Percentiles rank a stretch among this genome's conserved stretches.
Conservation (phyloP, 2,888 invertebrate genomes). For the Antheraea yamamai region DNA sequence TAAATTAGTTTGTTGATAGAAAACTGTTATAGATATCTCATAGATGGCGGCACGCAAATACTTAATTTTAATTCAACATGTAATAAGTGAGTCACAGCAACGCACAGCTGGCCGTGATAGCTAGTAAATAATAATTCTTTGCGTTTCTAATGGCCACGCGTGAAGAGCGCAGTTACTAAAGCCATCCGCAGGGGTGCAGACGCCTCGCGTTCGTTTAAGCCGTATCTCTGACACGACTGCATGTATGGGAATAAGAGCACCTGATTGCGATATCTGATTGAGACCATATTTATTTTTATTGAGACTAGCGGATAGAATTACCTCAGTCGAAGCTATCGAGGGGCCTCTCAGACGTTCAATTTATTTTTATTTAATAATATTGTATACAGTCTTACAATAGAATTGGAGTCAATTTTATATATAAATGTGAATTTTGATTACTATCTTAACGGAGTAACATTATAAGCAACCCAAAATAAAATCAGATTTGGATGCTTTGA, state of each 20-base stretch:
- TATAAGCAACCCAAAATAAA: no score
- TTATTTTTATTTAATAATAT: conserved; percentile 21
- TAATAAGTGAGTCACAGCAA: no score
- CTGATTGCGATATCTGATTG: conserved; percentile 74
- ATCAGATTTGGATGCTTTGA: no score
- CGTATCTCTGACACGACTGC: conserved; percentile 31
- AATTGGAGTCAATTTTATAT: not conserved
- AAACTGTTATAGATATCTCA: no score
- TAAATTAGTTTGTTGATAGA: no score
- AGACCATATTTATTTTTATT: conserved; percentile 66
- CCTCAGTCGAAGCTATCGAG: conserved; percentile 41
- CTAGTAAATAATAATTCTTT: conserved; percentile 19
- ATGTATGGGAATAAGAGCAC: conserved; percentile 67
- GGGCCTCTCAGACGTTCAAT: conserved; percentile 38
- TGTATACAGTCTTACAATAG: not conserved
- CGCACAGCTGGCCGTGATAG: no score
- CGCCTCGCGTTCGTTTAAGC: conserved; percentile 26
- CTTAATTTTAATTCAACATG: no score
- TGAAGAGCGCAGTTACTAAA: conserved; percentile 39
- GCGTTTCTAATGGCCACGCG: conserved; percentile 43
- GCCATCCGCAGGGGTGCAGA: not conserved
- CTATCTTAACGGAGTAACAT: not conserved
- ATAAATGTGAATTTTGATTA: not conserved
- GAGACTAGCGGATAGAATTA: conserved; percentile 51
- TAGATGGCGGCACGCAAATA: no score